A percentile compares a stretch with the other conserved stretches of the same genome.
These are phyloP conservation scores for Epirrita christyi DNA, from an alignment of 2,888 invertebrate species.

Conservation along the genomic window DNA sequence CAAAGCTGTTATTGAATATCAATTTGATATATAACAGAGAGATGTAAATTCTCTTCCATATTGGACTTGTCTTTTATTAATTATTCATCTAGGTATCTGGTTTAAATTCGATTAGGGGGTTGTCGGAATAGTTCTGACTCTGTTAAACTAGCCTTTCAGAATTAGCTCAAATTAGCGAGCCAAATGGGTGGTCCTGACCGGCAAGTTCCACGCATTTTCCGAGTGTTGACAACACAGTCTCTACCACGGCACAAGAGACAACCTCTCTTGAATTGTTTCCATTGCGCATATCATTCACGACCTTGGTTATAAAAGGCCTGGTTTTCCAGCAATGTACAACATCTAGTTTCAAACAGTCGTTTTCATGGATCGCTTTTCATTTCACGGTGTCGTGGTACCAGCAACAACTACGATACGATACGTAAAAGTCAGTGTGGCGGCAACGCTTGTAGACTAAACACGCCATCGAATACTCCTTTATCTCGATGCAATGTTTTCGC, in stretches of 20 bases:
- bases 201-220: conserved; percentile 60
- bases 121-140: conserved; percentile 34
- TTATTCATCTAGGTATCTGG: background rate
- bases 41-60: too few species aligned
- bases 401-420: conserved; percentile 41
- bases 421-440: conserved; percentile 69
- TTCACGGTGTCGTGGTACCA: conserved; percentile 29
- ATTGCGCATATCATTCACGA: conserved; percentile 31
- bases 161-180: conserved; percentile 64
- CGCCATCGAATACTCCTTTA: conserved; percentile 46
- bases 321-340: conserved; percentile 44
- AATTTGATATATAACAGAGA: too few species aligned
- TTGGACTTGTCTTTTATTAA: background rate
- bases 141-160: conserved; percentile 48
- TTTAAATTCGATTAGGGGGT: conserved; percentile 17
- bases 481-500: conserved; percentile 58
- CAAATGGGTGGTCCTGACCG: conserved; percentile 57
- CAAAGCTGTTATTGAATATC: too few species aligned
- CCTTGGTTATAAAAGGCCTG: too few species aligned
- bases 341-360: conserved; percentile 8
- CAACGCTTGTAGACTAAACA: conserved; percentile 55
- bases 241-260: conserved; percentile 36
- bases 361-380: conserved; percentile 26
- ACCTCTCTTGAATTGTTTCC: conserved; percentile 30
- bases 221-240: conserved; percentile 59